Evolutionary conservation across 2,888 invertebrate species (phyloP).

Genomic region (Willowsia nigromaculata): DNA sequence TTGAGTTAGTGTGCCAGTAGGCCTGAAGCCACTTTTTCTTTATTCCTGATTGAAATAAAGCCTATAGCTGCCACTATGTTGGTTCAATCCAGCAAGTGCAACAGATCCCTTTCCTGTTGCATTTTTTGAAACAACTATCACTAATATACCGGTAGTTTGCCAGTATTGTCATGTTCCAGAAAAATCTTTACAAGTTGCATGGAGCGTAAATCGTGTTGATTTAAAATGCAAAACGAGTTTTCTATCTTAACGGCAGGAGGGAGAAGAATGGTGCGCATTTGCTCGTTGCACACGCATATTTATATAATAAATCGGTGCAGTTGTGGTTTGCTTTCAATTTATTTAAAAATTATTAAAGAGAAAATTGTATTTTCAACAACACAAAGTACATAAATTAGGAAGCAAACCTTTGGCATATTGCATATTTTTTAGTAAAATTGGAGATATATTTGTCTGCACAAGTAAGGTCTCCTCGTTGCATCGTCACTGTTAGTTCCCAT

Average conservation of each 20-base stretch:
- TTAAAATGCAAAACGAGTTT: neutral
- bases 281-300: no score
- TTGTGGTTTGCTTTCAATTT: neutral
- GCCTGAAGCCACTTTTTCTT: no score
- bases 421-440: neutral
- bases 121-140: neutral
- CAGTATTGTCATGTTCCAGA: neutral
- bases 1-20: neutral
- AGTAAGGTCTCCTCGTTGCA: neutral
- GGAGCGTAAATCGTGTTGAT: neutral
- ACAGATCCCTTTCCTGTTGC: neutral
- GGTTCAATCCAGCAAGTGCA: neutral
- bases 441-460: conserved; percentile 15
- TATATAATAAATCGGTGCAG: neutral
- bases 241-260: neutral
- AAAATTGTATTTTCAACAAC: neutral
- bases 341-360: neutral
- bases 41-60: no score
- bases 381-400: neutral
- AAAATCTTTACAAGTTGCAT: neutral
- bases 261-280: no score
- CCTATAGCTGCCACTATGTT: neutral
- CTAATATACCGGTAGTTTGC: neutral
- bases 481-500: neutral
- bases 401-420: neutral